These are phyloP conservation scores for Asbolus verrucosus DNA, from an alignment of 1,140 invertebrate genomes.

Conservation along the genomic window DNA sequence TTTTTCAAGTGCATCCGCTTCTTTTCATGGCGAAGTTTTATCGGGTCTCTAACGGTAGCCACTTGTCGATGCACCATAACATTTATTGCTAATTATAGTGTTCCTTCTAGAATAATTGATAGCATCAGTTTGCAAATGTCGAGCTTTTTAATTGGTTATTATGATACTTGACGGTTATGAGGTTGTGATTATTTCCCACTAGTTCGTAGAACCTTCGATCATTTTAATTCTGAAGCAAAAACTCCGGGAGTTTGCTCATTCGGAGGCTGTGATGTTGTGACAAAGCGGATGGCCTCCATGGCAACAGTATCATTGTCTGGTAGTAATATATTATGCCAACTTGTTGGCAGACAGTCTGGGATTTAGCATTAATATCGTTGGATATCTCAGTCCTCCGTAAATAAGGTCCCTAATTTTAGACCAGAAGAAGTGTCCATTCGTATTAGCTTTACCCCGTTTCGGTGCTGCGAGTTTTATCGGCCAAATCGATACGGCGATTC, in stretches of 20 bases:
- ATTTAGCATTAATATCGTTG: conserved; percentile 3
- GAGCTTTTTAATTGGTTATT: conserved; percentile 10
- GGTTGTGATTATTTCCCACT: conserved; percentile 10
- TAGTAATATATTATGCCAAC: conserved; percentile 4
- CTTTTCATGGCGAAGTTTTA: conserved; percentile 32
- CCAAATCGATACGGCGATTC: no score
- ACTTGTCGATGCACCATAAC: conserved; percentile 35
- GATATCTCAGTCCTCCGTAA: conserved; percentile 4
- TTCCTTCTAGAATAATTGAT: conserved; percentile 16
- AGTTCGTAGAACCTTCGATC: no score
- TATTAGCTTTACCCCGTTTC: neutral
- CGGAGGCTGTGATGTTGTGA: conserved; percentile 4
- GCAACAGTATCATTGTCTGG: conserved; percentile 26
- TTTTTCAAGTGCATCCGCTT: conserved; percentile 40
- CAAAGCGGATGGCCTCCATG: conserved; percentile 30
- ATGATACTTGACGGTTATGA: neutral
- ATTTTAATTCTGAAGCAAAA: no score
- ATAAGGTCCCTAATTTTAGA: conserved; percentile 9
- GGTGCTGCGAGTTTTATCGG: no score
- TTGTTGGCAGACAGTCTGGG: conserved; percentile 6
- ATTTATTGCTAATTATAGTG: conserved; percentile 23
- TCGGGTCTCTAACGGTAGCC: conserved; percentile 35
- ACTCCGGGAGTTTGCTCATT: conserved; percentile 4
- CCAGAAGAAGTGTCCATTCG: neutral
- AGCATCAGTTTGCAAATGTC: conserved; percentile 29